phyloP scores from a whole-genome alignment of 2,797 vertebrate genomes.

The Sebastes vulpes region DNA sequence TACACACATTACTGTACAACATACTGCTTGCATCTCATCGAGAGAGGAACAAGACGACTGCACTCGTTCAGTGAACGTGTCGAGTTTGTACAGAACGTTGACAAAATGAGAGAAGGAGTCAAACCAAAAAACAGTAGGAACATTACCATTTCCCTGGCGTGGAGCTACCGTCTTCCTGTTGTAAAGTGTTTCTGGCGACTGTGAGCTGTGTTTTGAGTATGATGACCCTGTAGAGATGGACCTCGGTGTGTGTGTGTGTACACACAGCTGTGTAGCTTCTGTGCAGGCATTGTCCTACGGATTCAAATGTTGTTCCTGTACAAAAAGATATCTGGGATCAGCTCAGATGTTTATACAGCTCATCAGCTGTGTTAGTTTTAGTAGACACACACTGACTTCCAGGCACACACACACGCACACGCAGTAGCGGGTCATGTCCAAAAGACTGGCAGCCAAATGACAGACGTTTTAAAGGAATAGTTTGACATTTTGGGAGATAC shows the following conservation, averaged over 20 bases:
- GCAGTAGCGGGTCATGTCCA: slow-evolving; percentile 3
- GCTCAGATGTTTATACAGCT: slow-evolving; percentile 71
- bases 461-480: background rate
- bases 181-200: slow-evolving; percentile 43
- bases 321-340: slow-evolving; percentile 67
- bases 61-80: slow-evolving; percentile 2
- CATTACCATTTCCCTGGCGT: slow-evolving; percentile 44
- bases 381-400: background rate
- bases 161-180: slow-evolving; percentile 59
- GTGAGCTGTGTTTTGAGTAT: slow-evolving; percentile 53
- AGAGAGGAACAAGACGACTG: slow-evolving; percentile 13
- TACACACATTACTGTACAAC: slow-evolving; percentile 23
- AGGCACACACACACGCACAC: slow-evolving; percentile 1
- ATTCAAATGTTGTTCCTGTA: slow-evolving; percentile 70
- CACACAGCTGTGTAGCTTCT: slow-evolving; percentile 75
- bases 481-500: background rate
- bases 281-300: slow-evolving; percentile 68
- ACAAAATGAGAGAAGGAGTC: slow-evolving; percentile 35
- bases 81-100: slow-evolving; percentile 6
- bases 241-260: slow-evolving; percentile 43
- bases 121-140: slow-evolving; percentile 26
- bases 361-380: slow-evolving; percentile 73
- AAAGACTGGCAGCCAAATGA: slow-evolving; percentile 1
- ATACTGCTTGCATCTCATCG: slow-evolving; percentile 5
- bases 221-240: slow-evolving; percentile 55